These are phyloP conservation scores for Sphaerophoria rueppellii DNA, from an alignment of 2,888 invertebrate species.

Conservation along the genomic window DNA sequence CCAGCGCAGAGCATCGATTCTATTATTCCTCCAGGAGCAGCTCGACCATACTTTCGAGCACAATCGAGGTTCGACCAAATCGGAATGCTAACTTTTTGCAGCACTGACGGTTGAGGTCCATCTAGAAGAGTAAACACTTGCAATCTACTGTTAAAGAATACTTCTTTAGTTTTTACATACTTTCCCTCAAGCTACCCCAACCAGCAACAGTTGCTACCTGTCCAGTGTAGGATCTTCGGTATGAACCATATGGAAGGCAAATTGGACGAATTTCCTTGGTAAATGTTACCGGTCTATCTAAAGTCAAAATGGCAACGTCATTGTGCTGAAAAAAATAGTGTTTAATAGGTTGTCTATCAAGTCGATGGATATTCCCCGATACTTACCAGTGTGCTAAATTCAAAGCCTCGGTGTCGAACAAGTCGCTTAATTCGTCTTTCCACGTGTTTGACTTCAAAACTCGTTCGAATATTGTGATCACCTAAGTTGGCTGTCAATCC, in stretches of 20 bases:
- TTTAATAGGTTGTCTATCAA: background rate
- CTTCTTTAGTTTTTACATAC: slow-evolving; percentile 82
- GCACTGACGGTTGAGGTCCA: slow-evolving; percentile 90
- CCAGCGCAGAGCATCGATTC: slow-evolving; percentile 95
- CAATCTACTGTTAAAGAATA: background rate
- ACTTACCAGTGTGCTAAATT: slow-evolving; percentile 90
- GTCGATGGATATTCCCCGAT: background rate
- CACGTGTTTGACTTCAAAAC: slow-evolving; percentile 88
- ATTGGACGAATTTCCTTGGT: slow-evolving; percentile 89
- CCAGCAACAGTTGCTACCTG: slow-evolving; percentile 91
- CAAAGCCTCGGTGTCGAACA: slow-evolving; percentile 92
- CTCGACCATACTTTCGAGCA: slow-evolving; percentile 89
- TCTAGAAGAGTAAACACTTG: slow-evolving; percentile 82
- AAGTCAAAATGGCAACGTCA: slow-evolving; percentile 91
- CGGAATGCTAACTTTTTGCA: slow-evolving; percentile 92
- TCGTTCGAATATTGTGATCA: slow-evolving; percentile 91
- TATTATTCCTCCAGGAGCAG: slow-evolving; percentile 94
- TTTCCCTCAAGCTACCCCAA: slow-evolving; percentile 93
- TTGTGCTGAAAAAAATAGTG: slow-evolving; percentile 85
- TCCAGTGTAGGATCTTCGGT: slow-evolving; percentile 85
- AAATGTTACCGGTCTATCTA: slow-evolving; percentile 90
- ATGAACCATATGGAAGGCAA: slow-evolving; percentile 86
- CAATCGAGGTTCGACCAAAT: slow-evolving; percentile 92
- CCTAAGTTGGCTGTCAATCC: slow-evolving; percentile 91
- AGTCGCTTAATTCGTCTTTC: slow-evolving; percentile 91